A percentile compares a stretch with the other conserved stretches of the same genome.
Evolutionary conservation across 2,113 vertebrate species (phyloP).

Genomic region (Amblyopsis rosae): DNA sequence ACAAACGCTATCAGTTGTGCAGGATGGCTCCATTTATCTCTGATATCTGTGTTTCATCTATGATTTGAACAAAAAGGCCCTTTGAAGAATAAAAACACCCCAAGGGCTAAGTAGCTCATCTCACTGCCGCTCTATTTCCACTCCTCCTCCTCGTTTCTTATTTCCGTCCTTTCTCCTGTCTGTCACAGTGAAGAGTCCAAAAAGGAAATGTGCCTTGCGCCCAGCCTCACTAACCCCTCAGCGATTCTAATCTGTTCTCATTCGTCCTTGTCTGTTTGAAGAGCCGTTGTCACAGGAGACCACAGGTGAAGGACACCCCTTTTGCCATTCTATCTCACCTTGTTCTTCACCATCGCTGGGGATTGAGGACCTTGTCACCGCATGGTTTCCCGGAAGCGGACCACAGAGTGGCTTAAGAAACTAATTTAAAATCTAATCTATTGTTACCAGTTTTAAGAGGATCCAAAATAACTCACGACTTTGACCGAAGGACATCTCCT

Average conservation of each 20-base stretch:
- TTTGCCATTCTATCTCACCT: neutral
- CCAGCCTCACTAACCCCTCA: slow-evolving; percentile 12
- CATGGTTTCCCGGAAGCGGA: neutral
- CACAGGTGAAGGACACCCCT: slow-evolving; percentile 47
- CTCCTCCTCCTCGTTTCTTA: slow-evolving; percentile 19
- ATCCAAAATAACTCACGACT: slow-evolving; percentile 20
- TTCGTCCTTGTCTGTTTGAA: slow-evolving; percentile 50
- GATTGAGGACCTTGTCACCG: slow-evolving; percentile 5
- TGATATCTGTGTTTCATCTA: slow-evolving; percentile 62
- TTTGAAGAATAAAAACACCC: slow-evolving; percentile 54
- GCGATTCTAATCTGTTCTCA: slow-evolving; percentile 54
- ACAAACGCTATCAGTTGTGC: slow-evolving; percentile 57
- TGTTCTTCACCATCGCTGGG: slow-evolving; percentile 14
- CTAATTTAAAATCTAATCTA: slow-evolving; percentile 41
- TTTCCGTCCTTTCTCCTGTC: slow-evolving; percentile 2
- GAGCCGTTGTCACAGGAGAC: slow-evolving; percentile 40
- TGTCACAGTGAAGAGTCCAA: slow-evolving; percentile 41
- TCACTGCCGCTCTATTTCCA: slow-evolving; percentile 4
- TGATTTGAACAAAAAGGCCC: slow-evolving; percentile 56
- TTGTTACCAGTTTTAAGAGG: slow-evolving; percentile 19
- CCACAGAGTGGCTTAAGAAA: slow-evolving; percentile 12
- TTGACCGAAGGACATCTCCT: neutral
- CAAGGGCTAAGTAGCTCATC: slow-evolving; percentile 24
- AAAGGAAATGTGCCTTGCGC: slow-evolving; percentile 31
- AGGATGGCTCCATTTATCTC: slow-evolving; percentile 47